A percentile compares a stretch with the other conserved stretches of the same genome.
Conservation (phyloP, 2,113 vertebrate genomes). For the Neofelis nebulosa region DNA sequence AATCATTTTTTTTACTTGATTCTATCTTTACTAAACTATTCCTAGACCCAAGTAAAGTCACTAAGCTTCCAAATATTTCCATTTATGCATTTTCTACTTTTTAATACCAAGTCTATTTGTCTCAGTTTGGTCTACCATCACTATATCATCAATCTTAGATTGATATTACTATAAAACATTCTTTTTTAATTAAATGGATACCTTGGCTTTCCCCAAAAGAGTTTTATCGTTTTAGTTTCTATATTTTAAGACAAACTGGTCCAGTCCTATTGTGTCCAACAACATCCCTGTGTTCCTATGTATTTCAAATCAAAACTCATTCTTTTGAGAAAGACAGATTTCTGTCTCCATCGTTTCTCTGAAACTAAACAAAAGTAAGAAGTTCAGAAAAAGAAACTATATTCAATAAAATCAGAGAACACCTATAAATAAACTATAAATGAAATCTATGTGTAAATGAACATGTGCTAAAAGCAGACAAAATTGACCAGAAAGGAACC, state of each 20-base stretch:
- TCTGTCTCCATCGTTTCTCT: not conserved
- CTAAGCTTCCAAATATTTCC: not conserved
- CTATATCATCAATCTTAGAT: not conserved
- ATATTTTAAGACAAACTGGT: not conserved
- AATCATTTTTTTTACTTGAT: not conserved
- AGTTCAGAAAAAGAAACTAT: not conserved
- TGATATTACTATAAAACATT: not conserved
- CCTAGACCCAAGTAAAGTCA: not conserved
- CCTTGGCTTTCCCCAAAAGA: not conserved
- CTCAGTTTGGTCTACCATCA: not conserved
- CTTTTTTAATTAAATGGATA: not conserved
- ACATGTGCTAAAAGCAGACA: not conserved
- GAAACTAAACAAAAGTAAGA: not conserved
- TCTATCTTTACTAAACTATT: not conserved
- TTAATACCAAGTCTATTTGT: not conserved
- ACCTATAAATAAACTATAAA: not conserved
- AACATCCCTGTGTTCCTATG: not conserved
- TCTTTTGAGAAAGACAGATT: not conserved
- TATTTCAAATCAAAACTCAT: not conserved
- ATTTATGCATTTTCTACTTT: not conserved
- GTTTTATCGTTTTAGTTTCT: not conserved
- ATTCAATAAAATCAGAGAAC: not conserved
- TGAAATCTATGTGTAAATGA: not conserved
- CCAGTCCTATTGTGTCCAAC: not conserved
- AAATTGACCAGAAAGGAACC: not conserved